Evolutionary conservation across 2,797 vertebrate species (phyloP).

Genomic region (Pachyuromys duprasi): DNA sequence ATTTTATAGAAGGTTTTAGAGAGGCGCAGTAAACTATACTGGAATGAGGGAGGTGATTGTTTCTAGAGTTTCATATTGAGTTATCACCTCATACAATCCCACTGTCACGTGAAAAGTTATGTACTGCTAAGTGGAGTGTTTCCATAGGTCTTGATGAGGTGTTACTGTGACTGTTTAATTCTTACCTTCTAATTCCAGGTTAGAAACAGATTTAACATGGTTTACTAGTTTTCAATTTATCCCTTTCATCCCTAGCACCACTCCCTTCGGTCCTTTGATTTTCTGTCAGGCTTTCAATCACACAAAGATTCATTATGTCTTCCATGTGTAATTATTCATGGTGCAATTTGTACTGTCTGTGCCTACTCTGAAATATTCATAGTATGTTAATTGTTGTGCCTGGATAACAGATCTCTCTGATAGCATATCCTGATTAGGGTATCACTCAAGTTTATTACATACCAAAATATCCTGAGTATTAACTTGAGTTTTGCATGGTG

Average conservation of each 20-base stretch:
- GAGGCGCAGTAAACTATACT: neutral
- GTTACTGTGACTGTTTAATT: neutral
- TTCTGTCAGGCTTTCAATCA: constrained; percentile 55
- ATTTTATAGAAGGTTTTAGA: neutral
- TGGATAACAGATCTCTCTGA: constrained; percentile 47
- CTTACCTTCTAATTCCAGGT: constrained; percentile 34
- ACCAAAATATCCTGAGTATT: neutral
- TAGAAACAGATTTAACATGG: neutral
- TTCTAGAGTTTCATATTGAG: neutral
- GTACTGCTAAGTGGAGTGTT: neutral
- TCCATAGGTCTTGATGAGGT: neutral
- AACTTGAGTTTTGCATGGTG: neutral
- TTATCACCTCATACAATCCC: neutral
- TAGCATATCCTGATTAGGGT: constrained; percentile 30
- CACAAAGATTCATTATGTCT: constrained; percentile 40
- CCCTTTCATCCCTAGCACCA: neutral
- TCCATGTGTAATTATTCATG: constrained; percentile 62
- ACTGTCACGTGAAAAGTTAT: neutral
- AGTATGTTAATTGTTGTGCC: constrained; percentile 59
- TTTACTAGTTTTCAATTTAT: neutral
- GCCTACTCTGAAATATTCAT: constrained; percentile 68
- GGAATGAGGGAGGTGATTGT: neutral
- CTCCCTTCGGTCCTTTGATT: constrained; percentile 3
- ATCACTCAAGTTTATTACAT: constrained; percentile 63
- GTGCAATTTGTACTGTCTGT: constrained; percentile 52